These are phyloP conservation scores for Apamea sordens DNA, from an alignment of 2,888 invertebrate genomes.

Conservation along the genomic window DNA sequence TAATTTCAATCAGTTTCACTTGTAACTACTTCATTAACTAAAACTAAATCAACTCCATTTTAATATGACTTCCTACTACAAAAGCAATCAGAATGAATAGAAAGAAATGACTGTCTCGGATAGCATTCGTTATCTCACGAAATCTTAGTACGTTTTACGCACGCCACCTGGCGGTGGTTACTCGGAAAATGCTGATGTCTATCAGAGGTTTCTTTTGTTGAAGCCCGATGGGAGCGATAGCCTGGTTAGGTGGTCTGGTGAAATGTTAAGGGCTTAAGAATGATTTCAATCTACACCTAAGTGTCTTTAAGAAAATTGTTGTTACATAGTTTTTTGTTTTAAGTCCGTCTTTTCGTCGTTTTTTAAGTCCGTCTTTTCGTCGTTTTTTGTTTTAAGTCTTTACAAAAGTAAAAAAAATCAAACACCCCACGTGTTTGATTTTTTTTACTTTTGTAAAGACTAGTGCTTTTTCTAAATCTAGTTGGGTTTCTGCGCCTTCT, in stretches of 20 bases:
- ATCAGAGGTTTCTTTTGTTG: slow-evolving; percentile 73
- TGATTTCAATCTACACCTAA: slow-evolving; percentile 39
- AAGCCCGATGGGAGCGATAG: slow-evolving; percentile 57
- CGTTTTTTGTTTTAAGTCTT: background rate
- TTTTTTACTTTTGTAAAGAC: background rate
- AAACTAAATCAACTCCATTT: slow-evolving; percentile 23
- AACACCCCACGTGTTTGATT: background rate
- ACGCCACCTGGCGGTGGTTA: slow-evolving; percentile 70
- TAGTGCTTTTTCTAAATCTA: background rate
- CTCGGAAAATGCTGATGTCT: slow-evolving; percentile 69
- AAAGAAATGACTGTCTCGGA: slow-evolving; percentile 65
- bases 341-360: no score
- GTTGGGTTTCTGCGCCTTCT: background rate
- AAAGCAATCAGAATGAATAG: slow-evolving; percentile 48
- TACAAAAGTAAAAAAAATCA: no score
- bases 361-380: background rate
- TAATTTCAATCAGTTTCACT: background rate
- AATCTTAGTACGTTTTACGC: slow-evolving; percentile 68
- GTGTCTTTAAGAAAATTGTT: slow-evolving; percentile 10
- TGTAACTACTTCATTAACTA: slow-evolving; percentile 24
- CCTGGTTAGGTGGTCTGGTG: slow-evolving; percentile 48
- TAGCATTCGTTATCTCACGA: slow-evolving; percentile 73
- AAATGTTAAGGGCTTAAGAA: slow-evolving; percentile 53
- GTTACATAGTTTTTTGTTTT: background rate
- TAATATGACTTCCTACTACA: slow-evolving; percentile 31